These are phyloP conservation scores for Rhinichthys klamathensis DNA, from an alignment of 2,113 vertebrate genomes.

Conservation along the genomic window DNA sequence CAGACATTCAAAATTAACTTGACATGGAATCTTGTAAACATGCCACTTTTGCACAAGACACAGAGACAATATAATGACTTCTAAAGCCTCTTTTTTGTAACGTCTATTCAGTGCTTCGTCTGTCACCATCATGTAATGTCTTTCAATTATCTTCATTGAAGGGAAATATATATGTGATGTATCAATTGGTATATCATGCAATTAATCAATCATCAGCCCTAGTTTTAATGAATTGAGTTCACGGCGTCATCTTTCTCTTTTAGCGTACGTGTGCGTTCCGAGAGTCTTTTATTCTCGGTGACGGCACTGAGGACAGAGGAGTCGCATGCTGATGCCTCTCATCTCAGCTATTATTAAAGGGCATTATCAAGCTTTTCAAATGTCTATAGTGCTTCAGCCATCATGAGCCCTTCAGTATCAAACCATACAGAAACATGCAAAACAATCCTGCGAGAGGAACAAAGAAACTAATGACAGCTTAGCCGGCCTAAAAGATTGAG, in stretches of 20 bases:
- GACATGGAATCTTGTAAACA: not conserved
- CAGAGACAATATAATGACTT: not conserved
- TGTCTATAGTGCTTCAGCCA: constrained; percentile 44
- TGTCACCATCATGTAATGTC: not conserved
- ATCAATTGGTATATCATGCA: constrained; percentile 5
- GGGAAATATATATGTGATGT: not conserved
- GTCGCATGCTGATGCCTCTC: constrained; percentile 38
- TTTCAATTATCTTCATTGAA: not conserved
- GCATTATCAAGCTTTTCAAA: constrained; percentile 58
- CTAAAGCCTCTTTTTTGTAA: not conserved
- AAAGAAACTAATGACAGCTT: constrained; percentile 69
- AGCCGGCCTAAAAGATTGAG: constrained; percentile 67
- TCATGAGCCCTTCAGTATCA: constrained; percentile 44
- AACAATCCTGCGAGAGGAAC: constrained; percentile 59
- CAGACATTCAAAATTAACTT: not conserved
- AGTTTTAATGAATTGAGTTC: not conserved
- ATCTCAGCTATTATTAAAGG: constrained; percentile 45
- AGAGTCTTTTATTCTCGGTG: not conserved
- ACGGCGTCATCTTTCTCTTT: not conserved
- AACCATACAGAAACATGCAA: constrained; percentile 52
- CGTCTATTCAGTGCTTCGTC: not conserved
- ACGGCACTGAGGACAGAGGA: not conserved
- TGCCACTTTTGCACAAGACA: not conserved
- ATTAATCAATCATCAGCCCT: not conserved
- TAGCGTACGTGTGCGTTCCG: not conserved